Evolutionary conservation across 2,888 invertebrate species (phyloP), one percentile per base, ranked within the genome.

Genomic region (Caenorhabditis wallacei): DNA sequence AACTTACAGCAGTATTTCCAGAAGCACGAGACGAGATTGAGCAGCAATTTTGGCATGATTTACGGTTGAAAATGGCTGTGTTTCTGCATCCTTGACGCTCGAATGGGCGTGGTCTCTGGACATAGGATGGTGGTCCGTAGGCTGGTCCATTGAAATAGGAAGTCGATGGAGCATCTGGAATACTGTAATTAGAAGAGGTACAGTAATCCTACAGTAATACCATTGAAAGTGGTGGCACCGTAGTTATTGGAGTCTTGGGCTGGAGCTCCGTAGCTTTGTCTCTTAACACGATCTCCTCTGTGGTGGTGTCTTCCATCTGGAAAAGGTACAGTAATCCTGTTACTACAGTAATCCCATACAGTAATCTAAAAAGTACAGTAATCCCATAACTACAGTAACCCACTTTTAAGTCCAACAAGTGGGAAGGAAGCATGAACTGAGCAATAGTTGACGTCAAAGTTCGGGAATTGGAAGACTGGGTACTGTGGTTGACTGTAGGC

Each of bases 381-480:
- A n/a, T 1, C 8, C n/a, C 26, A 2, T 1, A 24, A 24, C 20
- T 46, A 37, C 40, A 53, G 53, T 53, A 53, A n/a, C 37, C 16
- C 24, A 74, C 83, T 80, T 76, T 68, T 83, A 18, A 76, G 54
- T 48, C 84, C 86, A 43, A 84, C 83, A 40, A 88, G 54, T 40
- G 88, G 88, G 85, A 88, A 88, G 30, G 85, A 84, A 37, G 86
- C 86, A 56, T 88, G 86, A 18, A 87, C 86, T 18, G 88, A 85
- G 80, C 88, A 88, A 70, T 88, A 88, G 79, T 86, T 87, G 74
- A 88, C 88, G 64, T 88, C 88, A 40, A 79, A 85, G 63, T 86
- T 85, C 57, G 86, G 85, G 61, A 80, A 75, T 8, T 79, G 72
- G 70, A 61, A 82, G 22, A 70, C 63, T n/a, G 84, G 84, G 46